Evolutionary conservation across 2,797 vertebrate genomes (phyloP).

Genomic region (Bucorvus abyssinicus): DNA sequence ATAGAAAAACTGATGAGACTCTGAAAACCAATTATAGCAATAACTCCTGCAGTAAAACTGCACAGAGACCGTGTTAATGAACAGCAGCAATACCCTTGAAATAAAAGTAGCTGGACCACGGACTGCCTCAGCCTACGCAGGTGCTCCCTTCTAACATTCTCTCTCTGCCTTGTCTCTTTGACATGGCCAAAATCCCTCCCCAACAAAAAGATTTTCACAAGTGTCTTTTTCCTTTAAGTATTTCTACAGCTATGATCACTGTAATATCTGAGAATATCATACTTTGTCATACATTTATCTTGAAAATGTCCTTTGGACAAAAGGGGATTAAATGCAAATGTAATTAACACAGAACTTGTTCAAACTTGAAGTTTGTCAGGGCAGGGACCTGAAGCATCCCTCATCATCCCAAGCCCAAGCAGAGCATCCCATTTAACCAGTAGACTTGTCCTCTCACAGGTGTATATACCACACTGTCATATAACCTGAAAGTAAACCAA

Average conservation of each 20-base stretch:
- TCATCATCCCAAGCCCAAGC: neutral
- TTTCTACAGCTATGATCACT: neutral
- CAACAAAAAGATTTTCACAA: neutral
- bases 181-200: neutral
- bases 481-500: neutral
- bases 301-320: neutral
- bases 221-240: neutral
- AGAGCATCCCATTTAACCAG: neutral
- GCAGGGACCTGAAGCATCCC: neutral
- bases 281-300: neutral
- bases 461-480: neutral
- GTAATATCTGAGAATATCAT: neutral
- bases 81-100: neutral
- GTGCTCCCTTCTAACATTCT: neutral
- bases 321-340: neutral
- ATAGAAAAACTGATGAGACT: neutral
- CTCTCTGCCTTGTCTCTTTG: neutral
- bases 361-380: neutral
- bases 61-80: neutral
- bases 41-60: neutral
- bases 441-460: neutral
- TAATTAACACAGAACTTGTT: neutral
- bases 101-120: neutral
- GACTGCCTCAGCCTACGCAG: neutral
- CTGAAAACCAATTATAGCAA: neutral